Conservation (phyloP, 1,140 invertebrate species). For the Camponotus pennsylvanicus region DNA sequence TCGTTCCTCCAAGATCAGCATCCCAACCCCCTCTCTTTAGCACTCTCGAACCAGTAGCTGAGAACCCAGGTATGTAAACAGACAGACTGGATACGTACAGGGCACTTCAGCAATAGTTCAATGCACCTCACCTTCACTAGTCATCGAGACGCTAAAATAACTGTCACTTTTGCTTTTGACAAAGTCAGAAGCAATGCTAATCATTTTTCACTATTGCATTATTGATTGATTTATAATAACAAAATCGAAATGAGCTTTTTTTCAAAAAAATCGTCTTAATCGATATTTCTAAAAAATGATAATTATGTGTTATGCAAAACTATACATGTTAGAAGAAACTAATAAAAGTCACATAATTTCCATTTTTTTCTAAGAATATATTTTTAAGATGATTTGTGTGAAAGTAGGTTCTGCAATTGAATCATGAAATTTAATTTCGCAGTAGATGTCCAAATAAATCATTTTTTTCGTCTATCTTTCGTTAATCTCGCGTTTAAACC, state of each 20-base stretch:
- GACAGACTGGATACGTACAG: slow-evolving; percentile 23
- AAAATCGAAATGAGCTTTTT: background rate
- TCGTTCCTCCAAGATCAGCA: background rate
- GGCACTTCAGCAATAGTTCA: slow-evolving; percentile 48
- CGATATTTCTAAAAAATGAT: too few relatives aligned
- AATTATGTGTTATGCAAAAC: too few relatives aligned
- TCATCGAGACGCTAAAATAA: background rate
- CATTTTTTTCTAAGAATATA: too few relatives aligned
- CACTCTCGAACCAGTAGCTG: slow-evolving; percentile 43
- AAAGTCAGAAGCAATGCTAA: background rate
- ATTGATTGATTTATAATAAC: background rate
- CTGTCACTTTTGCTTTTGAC: slow-evolving; percentile 20
- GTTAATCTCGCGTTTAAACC: background rate
- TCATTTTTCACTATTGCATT: background rate
- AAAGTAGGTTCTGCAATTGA: too few relatives aligned
- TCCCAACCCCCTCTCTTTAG: slow-evolving; percentile 34
- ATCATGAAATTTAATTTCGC: background rate
- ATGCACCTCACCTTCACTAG: slow-evolving; percentile 54
- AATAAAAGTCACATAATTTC: too few relatives aligned
- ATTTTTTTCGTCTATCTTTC: background rate
- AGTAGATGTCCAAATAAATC: background rate
- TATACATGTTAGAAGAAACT: too few relatives aligned
- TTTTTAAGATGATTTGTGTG: too few relatives aligned
- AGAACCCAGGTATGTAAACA: slow-evolving; percentile 64
- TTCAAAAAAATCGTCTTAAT: too few relatives aligned